Evolutionary conservation across 2,113 vertebrate genomes (phyloP).

Genomic region (Puffinus mauretanicus): DNA sequence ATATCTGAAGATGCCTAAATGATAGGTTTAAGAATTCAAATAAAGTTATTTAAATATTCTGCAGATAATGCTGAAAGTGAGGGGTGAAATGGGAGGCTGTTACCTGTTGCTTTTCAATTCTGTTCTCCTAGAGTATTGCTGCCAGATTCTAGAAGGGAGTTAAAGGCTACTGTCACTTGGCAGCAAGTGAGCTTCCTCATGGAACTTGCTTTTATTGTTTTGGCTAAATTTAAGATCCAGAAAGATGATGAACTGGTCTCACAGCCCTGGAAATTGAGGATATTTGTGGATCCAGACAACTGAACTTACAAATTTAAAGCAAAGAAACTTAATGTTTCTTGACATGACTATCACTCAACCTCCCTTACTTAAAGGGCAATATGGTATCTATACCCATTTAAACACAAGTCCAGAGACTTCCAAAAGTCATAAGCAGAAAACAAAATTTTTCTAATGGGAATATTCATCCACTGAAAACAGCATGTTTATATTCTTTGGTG

Average conservation of each 20-base stretch:
- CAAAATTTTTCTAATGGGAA: background rate
- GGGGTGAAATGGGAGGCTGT: background rate
- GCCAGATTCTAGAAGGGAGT: background rate
- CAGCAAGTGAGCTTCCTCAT: background rate
- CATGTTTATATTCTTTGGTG: background rate
- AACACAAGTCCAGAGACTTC: background rate
- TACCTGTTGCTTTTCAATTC: background rate
- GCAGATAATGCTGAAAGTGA: background rate
- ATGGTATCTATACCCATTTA: background rate
- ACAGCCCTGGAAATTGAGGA: background rate
- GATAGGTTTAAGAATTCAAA: background rate
- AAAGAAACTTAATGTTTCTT: background rate
- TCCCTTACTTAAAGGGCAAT: background rate
- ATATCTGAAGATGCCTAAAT: background rate
- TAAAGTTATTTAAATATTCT: background rate
- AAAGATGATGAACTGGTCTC: background rate
- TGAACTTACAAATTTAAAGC: background rate
- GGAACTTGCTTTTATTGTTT: background rate
- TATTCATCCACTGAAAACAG: background rate
- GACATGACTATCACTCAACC: background rate
- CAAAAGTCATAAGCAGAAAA: background rate
- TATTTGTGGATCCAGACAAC: background rate
- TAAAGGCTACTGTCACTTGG: background rate
- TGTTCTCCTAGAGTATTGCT: background rate
- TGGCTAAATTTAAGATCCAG: constrained; percentile 6